phyloP scores from a whole-genome alignment of 2,888 invertebrate species.

The Lepeophtheirus nordmannii region DNA sequence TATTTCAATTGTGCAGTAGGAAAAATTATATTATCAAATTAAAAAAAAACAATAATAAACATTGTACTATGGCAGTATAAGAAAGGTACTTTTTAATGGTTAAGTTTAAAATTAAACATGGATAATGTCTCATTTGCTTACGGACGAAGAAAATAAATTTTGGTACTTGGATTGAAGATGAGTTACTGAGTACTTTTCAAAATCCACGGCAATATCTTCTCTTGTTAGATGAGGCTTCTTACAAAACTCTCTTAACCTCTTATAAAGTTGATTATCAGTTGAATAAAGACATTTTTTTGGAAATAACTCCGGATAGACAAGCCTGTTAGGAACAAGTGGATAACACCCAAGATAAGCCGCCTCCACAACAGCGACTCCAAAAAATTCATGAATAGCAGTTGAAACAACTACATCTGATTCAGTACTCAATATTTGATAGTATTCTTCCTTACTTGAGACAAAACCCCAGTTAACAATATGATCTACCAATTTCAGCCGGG shows the following conservation, averaged over 20 bases:
- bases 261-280: constrained; percentile 42
- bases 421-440: constrained; percentile 41
- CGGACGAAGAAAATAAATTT: not conserved
- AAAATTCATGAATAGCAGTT: constrained; percentile 58
- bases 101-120: too few species aligned
- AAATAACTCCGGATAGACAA: constrained; percentile 54
- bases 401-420: constrained; percentile 51
- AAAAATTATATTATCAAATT: too few species aligned
- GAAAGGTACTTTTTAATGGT: too few species aligned
- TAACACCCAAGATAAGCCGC: constrained; percentile 52
- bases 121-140: too few species aligned
- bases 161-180: not conserved
- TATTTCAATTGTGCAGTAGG: too few species aligned
- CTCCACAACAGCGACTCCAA: constrained; percentile 58
- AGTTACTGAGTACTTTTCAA: not conserved
- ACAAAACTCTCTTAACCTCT: constrained; percentile 41
- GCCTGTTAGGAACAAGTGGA: constrained; percentile 49
- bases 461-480: constrained; percentile 28
- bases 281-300: constrained; percentile 44
- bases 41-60: too few species aligned
- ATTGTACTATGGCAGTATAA: too few species aligned
- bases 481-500: constrained; percentile 36
- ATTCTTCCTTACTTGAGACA: constrained; percentile 35
- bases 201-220: not conserved
- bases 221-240: constrained; percentile 36